Base-by-base conservation (phyloP, 1,140 invertebrate genomes). In the Pararge aegeria region DNA sequence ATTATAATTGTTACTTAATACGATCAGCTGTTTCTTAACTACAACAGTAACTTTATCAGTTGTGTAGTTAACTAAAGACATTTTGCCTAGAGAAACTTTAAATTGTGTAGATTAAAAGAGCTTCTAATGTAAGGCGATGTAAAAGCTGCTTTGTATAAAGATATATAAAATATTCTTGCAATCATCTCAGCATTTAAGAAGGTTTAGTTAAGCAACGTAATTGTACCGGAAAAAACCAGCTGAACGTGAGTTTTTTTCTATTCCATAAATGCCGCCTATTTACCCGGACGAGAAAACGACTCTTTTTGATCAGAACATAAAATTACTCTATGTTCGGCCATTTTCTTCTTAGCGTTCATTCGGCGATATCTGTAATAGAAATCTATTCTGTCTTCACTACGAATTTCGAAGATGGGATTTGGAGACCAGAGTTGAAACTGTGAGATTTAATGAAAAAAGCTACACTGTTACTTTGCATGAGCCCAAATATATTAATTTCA, bases 141-240 rank as follows among this genome's bases (percentile, higher is more conserved):
- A 24, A 24, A 24, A 24, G 2, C 3, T 24, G n/a, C n/a, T n/a
- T n/a, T n/a, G n/a, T 27, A 5, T 27, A 24, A 2, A 4, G 10
- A 7, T 27, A 27, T 5, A 9, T 9, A 27, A 27, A 27, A 27
- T 27, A 27, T 27, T 7, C 10, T 34, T 34, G 30, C 10, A 12
- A 7, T 34, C 3, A 16, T 51, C 24, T 51, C 27, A 10, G 5
- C 24, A 51, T 51, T 51, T 51, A 51, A 13, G 18, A 30, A 34
- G 46, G 15, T 20, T 51, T 13, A 18, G 6, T 50, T 27, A 29
- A 13, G 13, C 30, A 51, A 34, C 10, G 30, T 51, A 30, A 51
- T 51, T 51, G 19, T 30, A 30, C 49, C 21, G 7, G 49, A 51
- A 12, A n/a, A 34, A 51, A 51, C 15, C 49, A 30, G 30, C 16